A percentile compares a stretch with the other conserved stretches of the same genome.
phyloP scores from a whole-genome alignment of 2,888 invertebrate species.

The Harpalus rufipes region DNA sequence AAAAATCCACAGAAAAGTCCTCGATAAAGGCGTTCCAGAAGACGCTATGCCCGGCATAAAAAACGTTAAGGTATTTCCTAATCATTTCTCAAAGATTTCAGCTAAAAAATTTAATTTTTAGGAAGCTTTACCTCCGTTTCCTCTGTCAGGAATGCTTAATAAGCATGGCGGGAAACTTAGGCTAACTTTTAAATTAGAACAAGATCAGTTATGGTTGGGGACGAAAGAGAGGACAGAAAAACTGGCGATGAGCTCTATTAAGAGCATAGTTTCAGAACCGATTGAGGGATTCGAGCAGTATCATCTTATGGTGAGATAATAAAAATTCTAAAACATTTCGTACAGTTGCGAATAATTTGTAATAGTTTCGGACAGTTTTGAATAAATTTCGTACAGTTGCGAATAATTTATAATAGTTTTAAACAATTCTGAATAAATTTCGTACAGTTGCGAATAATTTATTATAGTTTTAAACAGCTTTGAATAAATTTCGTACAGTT shows the following conservation, averaged over 20 bases:
- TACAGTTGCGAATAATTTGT: too few relatives aligned
- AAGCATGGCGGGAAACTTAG: constrained; percentile 93
- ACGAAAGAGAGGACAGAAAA: constrained; percentile 96
- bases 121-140: constrained; percentile 89
- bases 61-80: constrained; percentile 83
- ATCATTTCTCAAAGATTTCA: neutral
- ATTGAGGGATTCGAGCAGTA: constrained; percentile 94
- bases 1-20: constrained; percentile 90
- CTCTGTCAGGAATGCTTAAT: constrained; percentile 93
- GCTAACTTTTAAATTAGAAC: constrained; percentile 93
- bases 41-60: constrained; percentile 93
- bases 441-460: too few relatives aligned
- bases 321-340: neutral
- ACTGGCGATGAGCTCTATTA: constrained; percentile 93
- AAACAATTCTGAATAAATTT: too few relatives aligned
- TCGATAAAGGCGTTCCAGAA: constrained; percentile 94
- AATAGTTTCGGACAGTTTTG: too few relatives aligned
- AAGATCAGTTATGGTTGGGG: constrained; percentile 94
- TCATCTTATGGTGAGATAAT: constrained; percentile 88
- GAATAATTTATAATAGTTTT: too few relatives aligned
- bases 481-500: too few relatives aligned
- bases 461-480: too few relatives aligned
- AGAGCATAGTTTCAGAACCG: constrained; percentile 88
- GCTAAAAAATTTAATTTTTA: constrained; percentile 74
- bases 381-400: too few relatives aligned